Evolutionary conservation across 1,140 invertebrate genomes (phyloP), one percentile per base, ranked within the genome.

Genomic region (Leptinotarsa undecemlineata): DNA sequence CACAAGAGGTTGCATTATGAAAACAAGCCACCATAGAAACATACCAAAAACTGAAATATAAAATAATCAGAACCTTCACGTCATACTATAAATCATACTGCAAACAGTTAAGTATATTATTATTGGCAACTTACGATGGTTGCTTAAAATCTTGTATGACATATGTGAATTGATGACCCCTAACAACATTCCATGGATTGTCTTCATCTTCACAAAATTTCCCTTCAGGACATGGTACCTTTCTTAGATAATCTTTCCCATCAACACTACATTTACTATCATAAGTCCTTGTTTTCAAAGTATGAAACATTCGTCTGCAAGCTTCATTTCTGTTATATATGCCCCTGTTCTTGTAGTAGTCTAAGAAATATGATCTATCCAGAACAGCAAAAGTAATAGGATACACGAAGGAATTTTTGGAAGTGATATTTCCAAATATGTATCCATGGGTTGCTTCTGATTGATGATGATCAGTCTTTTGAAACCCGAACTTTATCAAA

Each of bases 401-500:
- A 78, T 88, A 88, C 69, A 89, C 87, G 75, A 91, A 90, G 72
- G 90, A 86, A 23, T 87, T 86, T 73, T 86, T 89, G 0, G 94
- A 90, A 23, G 95, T 96, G 33, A 98, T 91, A 86, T 98, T 98
- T 19, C 96, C 97, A 85, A 96, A 98, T 79, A 98, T 96, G 85
- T 96, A 98, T 42, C 97, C 97, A 86, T 93, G 92, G 74, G 95
- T 96, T 76, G 94, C 91, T 77, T 91, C 90, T 80, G 91, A 88
- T 78, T 92, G 89, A 84, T 94, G 90, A 23, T 90, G 89, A 84
- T 97, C 94, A n/a, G 96, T 97, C 86, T 98, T 97, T 87, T 98
- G 96, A 85, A 98, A 96, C 72, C 96, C 97, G 86, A 98, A 99
- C 86, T 98, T 98, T 3, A 95, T 89, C 48, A 99, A 87, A 86